Evolutionary conservation across 2,888 invertebrate genomes (phyloP), one percentile per base, ranked within the genome.

Genomic region (Sialis fuliginosa): DNA sequence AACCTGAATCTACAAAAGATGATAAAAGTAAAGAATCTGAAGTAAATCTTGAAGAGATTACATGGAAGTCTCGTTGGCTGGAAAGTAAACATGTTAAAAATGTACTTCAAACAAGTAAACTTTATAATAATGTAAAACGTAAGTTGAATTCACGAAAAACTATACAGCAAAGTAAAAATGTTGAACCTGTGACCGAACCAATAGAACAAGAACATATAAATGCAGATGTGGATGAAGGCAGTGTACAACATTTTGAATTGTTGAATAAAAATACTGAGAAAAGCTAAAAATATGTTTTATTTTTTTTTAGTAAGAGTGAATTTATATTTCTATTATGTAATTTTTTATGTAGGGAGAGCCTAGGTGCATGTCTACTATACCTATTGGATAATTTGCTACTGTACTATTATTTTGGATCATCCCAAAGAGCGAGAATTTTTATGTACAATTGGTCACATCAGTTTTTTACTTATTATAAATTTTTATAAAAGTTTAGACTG

Each of bases 51-150:
- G 40, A 46, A 40, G 33, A 32, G 10, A n/a, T 31, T 12, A 47
- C 47, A 22, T 47, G 47, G 47, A 47, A 47, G 10, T 9, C 22
- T 22, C 47, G 47, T 42, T 47, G 47, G 47, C 39, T 47, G 31
- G 42, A 35, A 32, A 47, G 47, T 34, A 42, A 42, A 34, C 37
- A 37, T 30, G 47, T 47, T 9, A 30, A 47, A 42, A 47, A 22
- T 42, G 47, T 47, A 12, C 35, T 47, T 7, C 47, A 47, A 34
- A 47, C 47, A 4, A 47, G 47, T 42, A 47, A 47, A 42, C 31
- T 47, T 30, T 47, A 22, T 42, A 47, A 47, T 42, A 47, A 42
- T 35, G 35, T 47, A 35, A 47, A 47, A 10, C 33, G 47, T n/a
- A 47, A 45, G 13, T n/a, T 39, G 12, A 35, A 39, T 5, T 30